These are phyloP conservation scores for Sebastes trivittatus DNA, from an alignment of 2,797 vertebrate genomes.

Conservation along the genomic window DNA sequence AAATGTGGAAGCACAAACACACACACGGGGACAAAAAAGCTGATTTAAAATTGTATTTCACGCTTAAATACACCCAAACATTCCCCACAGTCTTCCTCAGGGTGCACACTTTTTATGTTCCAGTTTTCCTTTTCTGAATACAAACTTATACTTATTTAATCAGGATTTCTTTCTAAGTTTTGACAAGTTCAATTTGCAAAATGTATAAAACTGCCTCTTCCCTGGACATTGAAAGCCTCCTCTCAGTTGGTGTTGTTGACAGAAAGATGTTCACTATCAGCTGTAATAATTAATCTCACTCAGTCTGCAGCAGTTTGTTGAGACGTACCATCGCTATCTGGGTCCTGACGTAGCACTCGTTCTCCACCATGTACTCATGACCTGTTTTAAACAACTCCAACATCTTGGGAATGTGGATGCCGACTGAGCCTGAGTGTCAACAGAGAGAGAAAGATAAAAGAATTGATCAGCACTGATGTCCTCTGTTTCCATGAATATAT, in stretches of 20 bases:
- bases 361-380: slow-evolving; percentile 86
- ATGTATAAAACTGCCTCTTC: neutral
- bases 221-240: neutral
- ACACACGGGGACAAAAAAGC: neutral
- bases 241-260: neutral
- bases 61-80: neutral
- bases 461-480: too few relatives aligned
- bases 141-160: neutral
- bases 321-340: slow-evolving; percentile 88
- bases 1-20: neutral
- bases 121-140: neutral
- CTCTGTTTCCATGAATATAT: neutral
- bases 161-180: neutral
- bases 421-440: slow-evolving; percentile 83
- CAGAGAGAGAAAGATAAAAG: slow-evolving; percentile 1
- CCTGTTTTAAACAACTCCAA: slow-evolving; percentile 85
- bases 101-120: neutral
- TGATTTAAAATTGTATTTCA: neutral
- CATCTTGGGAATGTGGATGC: slow-evolving; percentile 87
- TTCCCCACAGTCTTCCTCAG: neutral
- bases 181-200: neutral
- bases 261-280: neutral
- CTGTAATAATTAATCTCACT: too few relatives aligned
- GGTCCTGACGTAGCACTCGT: slow-evolving; percentile 79
- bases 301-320: neutral